Percentiles rank a stretch among this genome's conserved stretches.
phyloP scores from a whole-genome alignment of 1,140 invertebrate genomes.

The Diabrotica virgifera region DNA sequence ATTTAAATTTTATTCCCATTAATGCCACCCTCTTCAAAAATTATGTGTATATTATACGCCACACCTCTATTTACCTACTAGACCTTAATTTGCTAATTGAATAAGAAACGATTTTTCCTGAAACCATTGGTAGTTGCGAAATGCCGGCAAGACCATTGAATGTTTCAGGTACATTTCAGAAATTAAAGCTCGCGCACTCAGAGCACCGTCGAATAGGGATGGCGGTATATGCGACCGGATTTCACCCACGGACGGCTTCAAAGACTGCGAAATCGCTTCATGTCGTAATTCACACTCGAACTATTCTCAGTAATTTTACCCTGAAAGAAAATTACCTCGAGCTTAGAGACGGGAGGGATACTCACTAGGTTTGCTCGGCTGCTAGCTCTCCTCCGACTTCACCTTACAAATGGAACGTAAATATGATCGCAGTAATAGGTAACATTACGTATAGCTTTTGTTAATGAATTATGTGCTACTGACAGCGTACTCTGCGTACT shows the following conservation, averaged over 20 bases:
- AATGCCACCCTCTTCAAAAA: too few species aligned
- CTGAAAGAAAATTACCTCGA: slow-evolving; percentile 35
- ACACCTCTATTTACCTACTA: too few species aligned
- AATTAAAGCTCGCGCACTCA: slow-evolving; percentile 20
- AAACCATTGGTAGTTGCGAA: too few species aligned
- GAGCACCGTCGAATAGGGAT: background rate
- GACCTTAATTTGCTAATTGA: too few species aligned
- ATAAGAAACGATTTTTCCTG: too few species aligned
- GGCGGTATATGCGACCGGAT: slow-evolving; percentile 16
- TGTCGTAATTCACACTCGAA: slow-evolving; percentile 38
- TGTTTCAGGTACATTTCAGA: slow-evolving; percentile 26
- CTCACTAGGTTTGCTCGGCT: slow-evolving; percentile 8
- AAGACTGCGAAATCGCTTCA: slow-evolving; percentile 35
- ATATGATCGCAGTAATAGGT: background rate
- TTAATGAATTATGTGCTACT: background rate
- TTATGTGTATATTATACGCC: too few species aligned
- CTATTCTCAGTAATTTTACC: slow-evolving; percentile 36
- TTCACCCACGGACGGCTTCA: slow-evolving; percentile 32
- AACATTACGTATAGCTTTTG: background rate
- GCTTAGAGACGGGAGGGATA: slow-evolving; percentile 1
- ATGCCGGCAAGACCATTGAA: background rate
- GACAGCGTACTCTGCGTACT: too few species aligned
- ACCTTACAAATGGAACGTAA: slow-evolving; percentile 22
- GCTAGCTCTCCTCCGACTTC: slow-evolving; percentile 24
- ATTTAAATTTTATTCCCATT: too few species aligned